Conservation (phyloP, 2,888 invertebrate genomes). For the Mythimna vitellina region DNA sequence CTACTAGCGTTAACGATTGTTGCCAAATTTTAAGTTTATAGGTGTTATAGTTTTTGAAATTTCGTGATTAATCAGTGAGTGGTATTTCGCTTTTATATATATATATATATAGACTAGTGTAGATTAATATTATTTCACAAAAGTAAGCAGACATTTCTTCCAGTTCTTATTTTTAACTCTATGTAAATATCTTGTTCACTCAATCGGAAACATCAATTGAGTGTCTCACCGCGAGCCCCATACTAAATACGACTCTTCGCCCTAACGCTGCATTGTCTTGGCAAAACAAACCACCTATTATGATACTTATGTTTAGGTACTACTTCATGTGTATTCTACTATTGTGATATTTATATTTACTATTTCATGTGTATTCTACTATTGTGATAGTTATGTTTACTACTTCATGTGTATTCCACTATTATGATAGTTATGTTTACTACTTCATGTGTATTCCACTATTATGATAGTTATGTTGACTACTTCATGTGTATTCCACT, state of each 20-base stretch:
- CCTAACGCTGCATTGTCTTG: constrained; percentile 57
- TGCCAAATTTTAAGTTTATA: too few species aligned
- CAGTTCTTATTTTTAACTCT: constrained; percentile 67
- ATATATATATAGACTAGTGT: too few species aligned
- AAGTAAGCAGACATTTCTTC: neutral
- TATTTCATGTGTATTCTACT: neutral
- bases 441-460: neutral
- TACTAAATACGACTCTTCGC: constrained; percentile 77
- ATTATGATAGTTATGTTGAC: constrained; percentile 17
- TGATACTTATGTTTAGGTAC: constrained; percentile 6
- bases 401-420: neutral
- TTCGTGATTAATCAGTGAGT: too few species aligned
- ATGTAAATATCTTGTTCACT: constrained; percentile 71
- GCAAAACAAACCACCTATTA: constrained; percentile 58
- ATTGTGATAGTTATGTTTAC: constrained; percentile 17
- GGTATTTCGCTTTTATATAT: too few species aligned
- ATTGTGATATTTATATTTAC: constrained; percentile 14
- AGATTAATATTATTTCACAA: neutral
- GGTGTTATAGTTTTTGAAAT: too few species aligned
- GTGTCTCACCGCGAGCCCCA: constrained; percentile 82
- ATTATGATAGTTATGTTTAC: constrained; percentile 19
- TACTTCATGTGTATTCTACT: neutral
- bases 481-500: neutral
- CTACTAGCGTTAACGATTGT: too few species aligned
- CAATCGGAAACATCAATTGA: constrained; percentile 88